These are phyloP conservation scores for Cephalopholis sonnerati DNA, from an alignment of 2,113 vertebrate genomes.

Conservation along the genomic window DNA sequence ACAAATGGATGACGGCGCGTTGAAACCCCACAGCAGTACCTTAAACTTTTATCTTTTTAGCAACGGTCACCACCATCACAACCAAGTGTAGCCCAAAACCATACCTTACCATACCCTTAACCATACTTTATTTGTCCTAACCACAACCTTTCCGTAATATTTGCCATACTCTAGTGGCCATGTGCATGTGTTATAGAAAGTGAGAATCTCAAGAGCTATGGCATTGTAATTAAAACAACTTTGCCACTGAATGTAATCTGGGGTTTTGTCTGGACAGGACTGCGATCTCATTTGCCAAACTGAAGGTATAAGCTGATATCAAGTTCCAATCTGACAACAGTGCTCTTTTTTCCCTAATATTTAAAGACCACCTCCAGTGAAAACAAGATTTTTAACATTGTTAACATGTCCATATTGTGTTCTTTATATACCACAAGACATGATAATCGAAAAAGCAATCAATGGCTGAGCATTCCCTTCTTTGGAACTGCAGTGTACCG, in stretches of 20 bases:
- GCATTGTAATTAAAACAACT: no score
- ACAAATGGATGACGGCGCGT: no score
- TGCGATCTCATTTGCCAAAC: not conserved
- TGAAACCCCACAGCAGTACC: not conserved
- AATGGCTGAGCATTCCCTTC: no score
- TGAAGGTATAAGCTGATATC: not conserved
- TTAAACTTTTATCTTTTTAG: not conserved
- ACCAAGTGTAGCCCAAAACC: not conserved
- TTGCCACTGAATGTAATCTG: not conserved
- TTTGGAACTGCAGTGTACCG: no score
- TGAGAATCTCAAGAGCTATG: not conserved
- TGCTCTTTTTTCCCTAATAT: no score
- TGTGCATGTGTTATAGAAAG: not conserved
- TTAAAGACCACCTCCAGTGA: no score
- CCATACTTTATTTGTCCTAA: not conserved
- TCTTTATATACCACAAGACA: no score
- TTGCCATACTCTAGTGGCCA: not conserved
- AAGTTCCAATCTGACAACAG: not conserved
- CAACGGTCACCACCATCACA: not conserved
- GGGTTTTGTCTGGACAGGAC: not conserved
- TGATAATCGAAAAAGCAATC: no score
- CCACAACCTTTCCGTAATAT: not conserved
- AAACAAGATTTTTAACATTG: no score
- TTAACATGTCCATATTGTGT: no score
- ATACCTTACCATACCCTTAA: not conserved